phyloP scores from a whole-genome alignment of 2,888 invertebrate species.

The Drosophila prolongata region DNA sequence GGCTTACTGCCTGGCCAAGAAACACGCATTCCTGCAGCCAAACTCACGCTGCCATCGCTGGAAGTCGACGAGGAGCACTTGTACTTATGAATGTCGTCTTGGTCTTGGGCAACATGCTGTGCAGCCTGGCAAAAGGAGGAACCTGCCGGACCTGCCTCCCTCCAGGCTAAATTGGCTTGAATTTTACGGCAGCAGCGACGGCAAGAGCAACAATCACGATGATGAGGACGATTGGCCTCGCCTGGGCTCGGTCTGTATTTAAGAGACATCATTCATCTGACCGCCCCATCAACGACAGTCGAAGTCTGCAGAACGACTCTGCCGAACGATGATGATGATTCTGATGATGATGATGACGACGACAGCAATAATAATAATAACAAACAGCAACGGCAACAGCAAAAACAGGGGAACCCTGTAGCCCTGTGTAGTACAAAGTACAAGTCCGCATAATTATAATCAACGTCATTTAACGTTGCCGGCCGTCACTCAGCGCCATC shows the following conservation, averaged over 20 bases:
- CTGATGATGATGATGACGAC: slow-evolving; percentile 43
- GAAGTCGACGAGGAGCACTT: slow-evolving; percentile 48
- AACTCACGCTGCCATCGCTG: slow-evolving; percentile 34
- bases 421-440: slow-evolving; percentile 70
- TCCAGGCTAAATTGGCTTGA: slow-evolving; percentile 74
- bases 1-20: not conserved
- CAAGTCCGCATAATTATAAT: slow-evolving; percentile 82
- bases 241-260: slow-evolving; percentile 71
- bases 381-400: slow-evolving; percentile 55
- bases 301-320: slow-evolving; percentile 19
- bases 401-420: slow-evolving; percentile 55
- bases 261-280: slow-evolving; percentile 80
- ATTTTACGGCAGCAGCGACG: slow-evolving; percentile 69
- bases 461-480: slow-evolving; percentile 80
- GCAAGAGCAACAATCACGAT: slow-evolving; percentile 58
- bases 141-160: slow-evolving; percentile 69
- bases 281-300: slow-evolving; percentile 74
- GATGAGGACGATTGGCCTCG: slow-evolving; percentile 72
- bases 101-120: slow-evolving; percentile 66
- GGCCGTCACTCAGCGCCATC: slow-evolving; percentile 74
- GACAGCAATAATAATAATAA: slow-evolving; percentile 64
- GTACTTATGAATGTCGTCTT: slow-evolving; percentile 76
- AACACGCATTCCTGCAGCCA: slow-evolving; percentile 2
- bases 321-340: slow-evolving; percentile 40
- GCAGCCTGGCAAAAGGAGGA: slow-evolving; percentile 58